phyloP scores from a whole-genome alignment of 1,140 invertebrate genomes.

The Ostrea edulis region DNA sequence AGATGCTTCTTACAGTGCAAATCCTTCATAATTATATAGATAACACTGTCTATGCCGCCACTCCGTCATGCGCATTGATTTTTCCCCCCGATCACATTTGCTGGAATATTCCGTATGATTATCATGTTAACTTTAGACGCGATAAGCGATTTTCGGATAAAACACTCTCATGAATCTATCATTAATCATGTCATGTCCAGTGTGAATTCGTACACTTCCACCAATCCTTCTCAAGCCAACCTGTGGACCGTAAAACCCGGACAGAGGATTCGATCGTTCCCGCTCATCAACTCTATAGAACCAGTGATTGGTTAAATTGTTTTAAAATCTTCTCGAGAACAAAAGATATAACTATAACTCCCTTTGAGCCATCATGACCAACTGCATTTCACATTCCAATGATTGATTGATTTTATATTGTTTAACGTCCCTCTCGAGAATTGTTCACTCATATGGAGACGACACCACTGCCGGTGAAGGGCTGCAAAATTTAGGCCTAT shows the following conservation, averaged over 20 bases:
- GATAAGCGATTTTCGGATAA: conserved; percentile 23
- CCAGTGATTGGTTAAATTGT: neutral
- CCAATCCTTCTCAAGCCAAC: neutral
- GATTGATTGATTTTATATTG: too few species aligned
- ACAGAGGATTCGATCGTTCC: neutral
- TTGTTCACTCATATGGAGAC: too few species aligned
- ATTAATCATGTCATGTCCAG: neutral
- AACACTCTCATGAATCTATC: neutral
- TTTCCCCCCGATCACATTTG: neutral
- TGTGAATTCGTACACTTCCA: neutral
- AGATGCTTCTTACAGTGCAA: neutral
- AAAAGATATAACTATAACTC: neutral
- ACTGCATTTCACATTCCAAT: too few species aligned
- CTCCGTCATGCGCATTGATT: conserved; percentile 8
- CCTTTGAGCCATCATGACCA: too few species aligned
- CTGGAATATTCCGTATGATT: neutral
- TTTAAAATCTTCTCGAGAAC: neutral
- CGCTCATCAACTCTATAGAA: neutral
- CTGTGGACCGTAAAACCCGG: neutral
- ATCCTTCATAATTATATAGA: conserved; percentile 16
- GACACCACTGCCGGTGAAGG: too few species aligned
- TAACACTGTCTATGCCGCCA: neutral
- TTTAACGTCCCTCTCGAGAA: too few species aligned
- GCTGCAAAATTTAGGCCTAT: too few species aligned
- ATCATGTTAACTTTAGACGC: conserved; percentile 21